Evolutionary conservation across 2,797 vertebrate species (phyloP).

Genomic region (Pyrocephalus nanus): DNA sequence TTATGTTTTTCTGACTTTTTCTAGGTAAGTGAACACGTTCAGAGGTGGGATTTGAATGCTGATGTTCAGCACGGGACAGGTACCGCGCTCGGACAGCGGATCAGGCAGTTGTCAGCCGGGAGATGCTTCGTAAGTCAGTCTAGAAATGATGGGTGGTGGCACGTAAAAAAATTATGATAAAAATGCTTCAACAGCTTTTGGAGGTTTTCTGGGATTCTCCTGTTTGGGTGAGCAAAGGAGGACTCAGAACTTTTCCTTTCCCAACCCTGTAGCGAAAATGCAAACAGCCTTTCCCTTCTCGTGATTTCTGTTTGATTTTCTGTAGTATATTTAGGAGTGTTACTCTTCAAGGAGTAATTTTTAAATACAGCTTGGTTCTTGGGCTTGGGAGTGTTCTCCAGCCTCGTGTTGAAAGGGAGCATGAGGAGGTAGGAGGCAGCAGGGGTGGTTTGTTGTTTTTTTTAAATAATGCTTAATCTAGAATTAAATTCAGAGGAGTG

Average conservation of each 20-base stretch:
- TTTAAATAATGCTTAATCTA: slow-evolving; percentile 40
- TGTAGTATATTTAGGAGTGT: fast-evolving
- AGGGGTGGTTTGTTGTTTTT: background rate
- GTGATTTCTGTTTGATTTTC: background rate
- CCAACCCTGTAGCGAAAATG: fast-evolving
- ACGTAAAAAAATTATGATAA: fast-evolving
- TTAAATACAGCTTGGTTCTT: background rate
- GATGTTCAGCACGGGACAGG: background rate
- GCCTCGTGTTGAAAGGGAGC: background rate
- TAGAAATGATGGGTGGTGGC: background rate
- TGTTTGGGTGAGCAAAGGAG: background rate
- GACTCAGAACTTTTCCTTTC: background rate
- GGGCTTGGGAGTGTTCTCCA: background rate
- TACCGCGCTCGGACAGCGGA: background rate
- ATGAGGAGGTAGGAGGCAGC: background rate
- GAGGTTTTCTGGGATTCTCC: background rate
- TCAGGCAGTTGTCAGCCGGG: background rate
- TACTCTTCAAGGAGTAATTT: background rate
- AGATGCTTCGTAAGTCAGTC: background rate
- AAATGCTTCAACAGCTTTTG: background rate
- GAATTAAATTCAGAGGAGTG: slow-evolving; percentile 57
- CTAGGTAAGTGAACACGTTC: slow-evolving; percentile 44
- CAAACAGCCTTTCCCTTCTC: fast-evolving
- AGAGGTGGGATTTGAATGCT: background rate
- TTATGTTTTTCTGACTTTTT: background rate